Percentiles rank a stretch among this genome's conserved stretches.
These are phyloP conservation scores for Chaunax sp. DNA, from an alignment of 2,797 vertebrate genomes.

Conservation along the genomic window DNA sequence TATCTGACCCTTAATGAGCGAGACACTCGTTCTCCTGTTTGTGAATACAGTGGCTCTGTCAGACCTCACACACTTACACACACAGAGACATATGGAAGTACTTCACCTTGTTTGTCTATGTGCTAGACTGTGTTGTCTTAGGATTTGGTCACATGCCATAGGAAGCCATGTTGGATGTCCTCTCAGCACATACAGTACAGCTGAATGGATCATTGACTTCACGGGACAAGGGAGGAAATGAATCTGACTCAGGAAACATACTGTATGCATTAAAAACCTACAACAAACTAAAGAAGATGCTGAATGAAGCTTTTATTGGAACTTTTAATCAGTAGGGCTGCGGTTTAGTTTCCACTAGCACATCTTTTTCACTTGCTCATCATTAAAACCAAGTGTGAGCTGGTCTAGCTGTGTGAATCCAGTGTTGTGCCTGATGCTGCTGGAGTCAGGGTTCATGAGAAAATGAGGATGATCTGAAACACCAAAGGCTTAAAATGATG, in stretches of 20 bases:
- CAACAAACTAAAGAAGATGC: not conserved
- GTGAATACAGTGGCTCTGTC: conserved; percentile 39
- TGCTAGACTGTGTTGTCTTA: conserved; percentile 57
- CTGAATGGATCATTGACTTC: conserved; percentile 34
- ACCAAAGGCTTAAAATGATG: too few species aligned
- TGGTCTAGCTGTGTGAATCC: too few species aligned
- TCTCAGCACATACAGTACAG: not conserved
- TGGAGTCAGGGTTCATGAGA: too few species aligned
- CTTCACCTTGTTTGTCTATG: conserved; percentile 56
- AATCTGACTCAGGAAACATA: not conserved
- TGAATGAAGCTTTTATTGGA: too few species aligned
- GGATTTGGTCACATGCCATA: conserved; percentile 48
- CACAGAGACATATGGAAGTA: conserved; percentile 56
- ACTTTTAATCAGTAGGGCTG: too few species aligned
- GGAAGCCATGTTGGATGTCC: conserved; percentile 26
- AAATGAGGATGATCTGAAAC: too few species aligned
- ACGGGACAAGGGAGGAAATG: not conserved
- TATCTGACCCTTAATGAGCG: conserved; percentile 52
- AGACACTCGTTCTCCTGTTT: conserved; percentile 45
- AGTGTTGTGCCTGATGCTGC: too few species aligned
- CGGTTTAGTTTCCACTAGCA: too few species aligned
- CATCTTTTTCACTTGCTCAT: too few species aligned
- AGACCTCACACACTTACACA: conserved; percentile 39
- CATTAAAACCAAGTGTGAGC: too few species aligned
- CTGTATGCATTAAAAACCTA: not conserved